phyloP scores from a whole-genome alignment of 2,888 invertebrate genomes.

The Mallateleia sp. region DNA sequence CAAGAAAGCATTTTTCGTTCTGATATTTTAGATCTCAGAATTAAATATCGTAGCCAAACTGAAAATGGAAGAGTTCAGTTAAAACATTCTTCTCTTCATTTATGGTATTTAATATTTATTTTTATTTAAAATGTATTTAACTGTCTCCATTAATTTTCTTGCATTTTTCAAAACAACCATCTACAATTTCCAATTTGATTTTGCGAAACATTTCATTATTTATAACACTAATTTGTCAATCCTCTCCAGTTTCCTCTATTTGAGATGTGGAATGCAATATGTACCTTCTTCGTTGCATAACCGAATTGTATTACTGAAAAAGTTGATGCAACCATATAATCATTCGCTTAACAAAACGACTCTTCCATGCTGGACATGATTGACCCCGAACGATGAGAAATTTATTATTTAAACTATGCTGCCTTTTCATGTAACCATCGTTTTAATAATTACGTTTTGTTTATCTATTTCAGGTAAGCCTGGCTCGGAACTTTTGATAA shows the following conservation, averaged over 20 bases:
- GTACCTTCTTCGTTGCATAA: conserved; percentile 48
- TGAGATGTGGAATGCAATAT: conserved; percentile 34
- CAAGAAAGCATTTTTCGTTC: no score
- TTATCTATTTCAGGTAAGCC: conserved; percentile 75
- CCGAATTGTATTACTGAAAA: conserved; percentile 43
- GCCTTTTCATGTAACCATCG: conserved; percentile 40
- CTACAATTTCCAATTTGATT: background rate
- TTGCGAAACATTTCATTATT: conserved; percentile 1
- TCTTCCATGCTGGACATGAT: conserved; percentile 41
- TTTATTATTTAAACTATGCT: conserved; percentile 35
- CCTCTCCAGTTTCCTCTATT: background rate
- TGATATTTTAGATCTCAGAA: no score
- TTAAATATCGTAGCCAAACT: no score
- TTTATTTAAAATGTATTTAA: no score
- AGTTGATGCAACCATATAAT: conserved; percentile 56
- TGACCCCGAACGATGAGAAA: conserved; percentile 23
- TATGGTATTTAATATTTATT: no score
- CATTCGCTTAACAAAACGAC: conserved; percentile 57
- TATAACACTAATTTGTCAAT: conserved; percentile 10
- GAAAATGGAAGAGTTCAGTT: no score
- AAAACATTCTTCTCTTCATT: no score
- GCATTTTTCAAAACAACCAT: no score
- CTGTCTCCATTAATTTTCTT: no score
- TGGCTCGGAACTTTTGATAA: conserved; percentile 63
- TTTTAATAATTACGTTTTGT: conserved; percentile 60